These are phyloP conservation scores for Pavo muticus DNA, from an alignment of 2,113 vertebrate genomes.

Conservation along the genomic window DNA sequence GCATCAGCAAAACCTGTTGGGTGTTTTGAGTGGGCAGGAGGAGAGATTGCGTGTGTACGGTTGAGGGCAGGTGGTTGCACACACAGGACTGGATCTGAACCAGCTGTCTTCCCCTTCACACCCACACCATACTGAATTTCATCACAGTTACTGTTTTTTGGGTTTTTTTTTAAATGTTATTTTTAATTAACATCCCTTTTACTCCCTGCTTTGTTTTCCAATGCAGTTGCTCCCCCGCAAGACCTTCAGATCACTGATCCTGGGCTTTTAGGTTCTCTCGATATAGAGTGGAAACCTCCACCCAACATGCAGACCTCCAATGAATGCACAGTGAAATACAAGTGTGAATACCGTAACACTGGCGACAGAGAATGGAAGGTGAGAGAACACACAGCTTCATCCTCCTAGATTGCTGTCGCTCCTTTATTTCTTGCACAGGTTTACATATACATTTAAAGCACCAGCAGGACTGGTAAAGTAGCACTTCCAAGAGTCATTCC, in stretches of 20 bases:
- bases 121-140: not conserved
- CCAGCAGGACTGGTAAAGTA: not conserved
- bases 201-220: not conserved
- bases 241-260: conserved; percentile 82
- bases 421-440: not conserved
- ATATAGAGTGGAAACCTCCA: conserved; percentile 84
- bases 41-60: fast-evolving
- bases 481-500: not conserved
- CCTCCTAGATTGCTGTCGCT: not conserved
- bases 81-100: not conserved
- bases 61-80: not conserved
- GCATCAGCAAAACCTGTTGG: fast-evolving
- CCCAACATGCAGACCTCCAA: conserved; percentile 32
- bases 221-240: conserved; percentile 84
- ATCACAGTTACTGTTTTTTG: fast-evolving
- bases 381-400: not conserved
- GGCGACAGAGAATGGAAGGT: conserved; percentile 84
- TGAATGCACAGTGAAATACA: conserved; percentile 78
- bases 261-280: conserved; percentile 84
- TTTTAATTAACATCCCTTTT: not conserved
- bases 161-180: too few relatives aligned
- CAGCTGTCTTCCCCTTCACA: not conserved
- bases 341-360: conserved; percentile 79
- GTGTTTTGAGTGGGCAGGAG: not conserved
- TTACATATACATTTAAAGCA: not conserved